Evolutionary conservation across 2,113 vertebrate genomes (phyloP).

Genomic region (Dasyprocta punctata): DNA sequence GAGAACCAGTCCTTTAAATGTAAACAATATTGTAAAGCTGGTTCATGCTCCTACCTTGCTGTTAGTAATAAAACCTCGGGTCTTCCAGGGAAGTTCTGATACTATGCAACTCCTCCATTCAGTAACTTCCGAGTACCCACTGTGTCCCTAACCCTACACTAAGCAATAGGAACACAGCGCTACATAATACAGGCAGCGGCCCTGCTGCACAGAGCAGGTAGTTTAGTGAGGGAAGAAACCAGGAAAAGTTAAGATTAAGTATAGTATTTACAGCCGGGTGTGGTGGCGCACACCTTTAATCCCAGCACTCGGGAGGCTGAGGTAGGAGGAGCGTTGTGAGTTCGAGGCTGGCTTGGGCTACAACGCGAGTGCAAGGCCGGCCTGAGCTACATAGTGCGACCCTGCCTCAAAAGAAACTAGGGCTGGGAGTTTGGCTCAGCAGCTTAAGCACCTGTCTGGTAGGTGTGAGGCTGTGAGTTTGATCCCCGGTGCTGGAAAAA

Average conservation of each 20-base stretch:
- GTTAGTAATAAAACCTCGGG: not conserved
- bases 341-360: no score
- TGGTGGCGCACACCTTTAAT: no score
- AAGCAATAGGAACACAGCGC: not conserved
- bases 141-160: no score
- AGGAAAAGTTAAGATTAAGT: not conserved
- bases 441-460: no score
- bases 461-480: no score
- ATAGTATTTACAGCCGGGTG: not conserved
- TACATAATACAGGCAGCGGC: not conserved
- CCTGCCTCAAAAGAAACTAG: no score
- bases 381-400: no score
- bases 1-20: not conserved
- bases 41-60: not conserved
- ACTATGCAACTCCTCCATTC: not conserved
- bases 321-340: no score
- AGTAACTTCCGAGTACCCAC: not conserved
- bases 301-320: no score
- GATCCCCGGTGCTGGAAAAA: no score
- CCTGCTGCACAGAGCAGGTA: not conserved
- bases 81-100: not conserved
- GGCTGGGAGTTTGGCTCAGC: no score
- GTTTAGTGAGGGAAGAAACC: not conserved
- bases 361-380: no score
- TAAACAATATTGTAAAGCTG: not conserved